These are phyloP conservation scores for Brachionus paranguensis DNA, from an alignment of 1,140 invertebrate species.

Conservation along the genomic window DNA sequence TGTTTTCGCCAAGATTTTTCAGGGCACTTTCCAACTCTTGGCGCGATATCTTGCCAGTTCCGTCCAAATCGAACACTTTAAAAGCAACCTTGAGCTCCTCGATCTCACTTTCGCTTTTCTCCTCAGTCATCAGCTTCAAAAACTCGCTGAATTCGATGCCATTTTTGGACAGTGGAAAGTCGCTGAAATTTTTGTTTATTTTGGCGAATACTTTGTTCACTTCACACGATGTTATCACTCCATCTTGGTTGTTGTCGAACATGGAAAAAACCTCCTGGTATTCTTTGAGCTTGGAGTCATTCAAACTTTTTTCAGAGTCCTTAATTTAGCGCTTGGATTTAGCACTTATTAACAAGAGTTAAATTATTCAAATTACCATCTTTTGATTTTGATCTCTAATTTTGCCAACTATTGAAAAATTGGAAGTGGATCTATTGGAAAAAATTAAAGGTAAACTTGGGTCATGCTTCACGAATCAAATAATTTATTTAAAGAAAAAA, in stretches of 20 bases:
- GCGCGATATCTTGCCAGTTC: not conserved
- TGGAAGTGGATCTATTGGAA: not conserved
- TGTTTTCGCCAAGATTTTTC: conserved; percentile 18
- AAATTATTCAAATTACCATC: not conserved
- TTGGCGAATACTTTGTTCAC: not conserved
- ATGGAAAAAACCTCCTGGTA: conserved; percentile 15
- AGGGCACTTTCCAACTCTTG: not conserved
- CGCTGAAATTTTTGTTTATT: not conserved
- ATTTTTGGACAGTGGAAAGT: not conserved
- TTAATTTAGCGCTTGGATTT: not conserved
- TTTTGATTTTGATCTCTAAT: not conserved
- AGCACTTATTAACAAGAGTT: not conserved
- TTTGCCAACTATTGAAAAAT: not conserved
- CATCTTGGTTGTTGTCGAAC: conserved; percentile 33
- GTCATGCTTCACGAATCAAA: not conserved
- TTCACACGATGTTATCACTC: conserved; percentile 20
- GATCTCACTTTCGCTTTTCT: not conserved
- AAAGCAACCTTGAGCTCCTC: conserved; percentile 29
- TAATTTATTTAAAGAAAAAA: not conserved
- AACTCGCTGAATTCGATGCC: conserved; percentile 11
- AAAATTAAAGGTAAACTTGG: not conserved
- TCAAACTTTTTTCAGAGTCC: not conserved
- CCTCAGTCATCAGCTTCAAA: conserved; percentile 13
- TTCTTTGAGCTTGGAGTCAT: not conserved
- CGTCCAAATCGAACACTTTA: conserved; percentile 7